A percentile compares a stretch with the other conserved stretches of the same genome.
phyloP scores from a whole-genome alignment of 2,888 invertebrate genomes.

The Iselma pallidipennis region DNA sequence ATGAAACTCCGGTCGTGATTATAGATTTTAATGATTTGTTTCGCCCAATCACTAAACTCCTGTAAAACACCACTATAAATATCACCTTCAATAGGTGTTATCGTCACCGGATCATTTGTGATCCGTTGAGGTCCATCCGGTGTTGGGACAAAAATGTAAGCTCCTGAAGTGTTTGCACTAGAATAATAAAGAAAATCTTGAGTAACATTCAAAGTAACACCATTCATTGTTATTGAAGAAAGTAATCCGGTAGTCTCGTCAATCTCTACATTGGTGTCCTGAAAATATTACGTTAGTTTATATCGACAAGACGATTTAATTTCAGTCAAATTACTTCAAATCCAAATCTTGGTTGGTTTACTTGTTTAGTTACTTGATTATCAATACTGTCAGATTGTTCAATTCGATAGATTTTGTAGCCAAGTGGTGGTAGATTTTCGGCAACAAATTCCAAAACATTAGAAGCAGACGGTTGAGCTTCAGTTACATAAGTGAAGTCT shows the following conservation, averaged over 20 bases:
- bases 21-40: slow-evolving; percentile 69
- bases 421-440: slow-evolving; percentile 25
- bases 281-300: not conserved
- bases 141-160: slow-evolving; percentile 83
- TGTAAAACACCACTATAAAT: slow-evolving; percentile 66
- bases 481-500: slow-evolving; percentile 25
- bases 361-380: not conserved
- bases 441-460: slow-evolving; percentile 23
- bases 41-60: slow-evolving; percentile 67
- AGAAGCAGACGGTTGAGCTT: slow-evolving; percentile 9
- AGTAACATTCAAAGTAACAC: slow-evolving; percentile 51
- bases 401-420: slow-evolving; percentile 25
- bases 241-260: slow-evolving; percentile 62
- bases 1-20: slow-evolving; percentile 54
- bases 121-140: slow-evolving; percentile 46
- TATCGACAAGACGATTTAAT: not conserved
- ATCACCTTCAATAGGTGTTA: slow-evolving; percentile 48
- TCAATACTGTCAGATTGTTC: not conserved
- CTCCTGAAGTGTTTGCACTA: slow-evolving; percentile 79
- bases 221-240: slow-evolving; percentile 56
- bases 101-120: slow-evolving; percentile 4
- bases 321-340: slow-evolving; percentile 55
- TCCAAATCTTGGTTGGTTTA: not conserved
- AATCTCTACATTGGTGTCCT: slow-evolving; percentile 55
- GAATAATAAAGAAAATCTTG: slow-evolving; percentile 76